Base-by-base conservation (phyloP, 2,888 invertebrate genomes). In the Phanerotoma sp. region DNA sequence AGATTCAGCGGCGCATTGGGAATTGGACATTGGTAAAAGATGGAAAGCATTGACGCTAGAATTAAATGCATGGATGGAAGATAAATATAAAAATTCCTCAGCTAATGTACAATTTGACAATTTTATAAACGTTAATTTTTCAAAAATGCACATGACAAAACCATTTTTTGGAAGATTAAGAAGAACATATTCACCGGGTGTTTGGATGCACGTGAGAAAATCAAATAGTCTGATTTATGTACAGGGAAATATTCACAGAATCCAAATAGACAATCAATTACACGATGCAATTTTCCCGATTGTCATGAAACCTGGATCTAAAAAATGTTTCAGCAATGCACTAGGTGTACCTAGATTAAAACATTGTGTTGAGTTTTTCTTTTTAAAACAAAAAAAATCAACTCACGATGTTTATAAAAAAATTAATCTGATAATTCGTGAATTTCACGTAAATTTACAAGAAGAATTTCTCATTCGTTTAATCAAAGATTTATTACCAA, bases 101-200 rank as follows among this genome's bases (percentile, higher is more conserved):
- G 85, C 85, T 66, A 86, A 85, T 67, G 89, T 89, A 46, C 86
- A 88, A 63, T 75, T 91, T 40, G 89, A 89, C 71, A 89, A 91
- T 70, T 88, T 87, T 71, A 84, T 91, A 42, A 81, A 83, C 70
- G 83, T 82, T 51, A 91, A 92, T 71, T 83, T 93, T 62, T 85
- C 85, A 46, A 89, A 88, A 73, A 91, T 93, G 91, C 88, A 88
- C 65, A 91, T 93, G 89, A 86, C 88, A 0, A 90, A 90, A 72
- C 92, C 93, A 1, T 91, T 91, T 77, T 90, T 88, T 69, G 90
- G 91, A 0, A 88, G 89, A 67, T 73, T 93, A 20, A 77, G 88
- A 37, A 80, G 93, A 35, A 85, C 84, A 1, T 89, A 89, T 70
- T 83, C 82, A 52, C 90, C 92, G 1, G 90, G 86, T 0, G 68